Evolutionary conservation across 2,797 vertebrate genomes (phyloP), one percentile per base, ranked within the genome.

Genomic region (Sebastes matsubarae): DNA sequence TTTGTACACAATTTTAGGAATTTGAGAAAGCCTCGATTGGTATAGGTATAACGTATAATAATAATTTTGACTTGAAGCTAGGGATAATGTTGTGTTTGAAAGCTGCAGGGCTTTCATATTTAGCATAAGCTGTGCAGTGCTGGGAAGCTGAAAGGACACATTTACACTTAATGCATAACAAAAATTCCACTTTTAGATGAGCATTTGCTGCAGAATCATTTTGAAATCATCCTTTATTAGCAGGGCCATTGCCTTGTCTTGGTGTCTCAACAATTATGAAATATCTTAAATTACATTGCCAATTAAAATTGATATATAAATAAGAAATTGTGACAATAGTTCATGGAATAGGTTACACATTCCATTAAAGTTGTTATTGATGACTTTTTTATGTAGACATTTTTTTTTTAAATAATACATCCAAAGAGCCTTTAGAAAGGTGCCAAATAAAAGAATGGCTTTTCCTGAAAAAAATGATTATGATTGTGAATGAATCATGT

Each of bases 61-160:
- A 64, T 46, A 54, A 42, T 55, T 73, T 69, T 74, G 65, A 80
- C 72, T 36, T 69, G 38, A 75, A 75, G 38, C 68, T 29, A 2
- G 36, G 75, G 75, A 65, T 80, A 68, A 80, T 75, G 57, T 24
- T 72, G 20, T 66, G 46, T 80, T 55, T 77, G 5, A 58, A 69
- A 73, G 64, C 79, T 75, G 32, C 55, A 59, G 74, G 64, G 72
- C 46, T 29, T 57, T 84, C n/a, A 32, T 57, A 65, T 76, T 83
- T 75, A 65, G 46, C 24, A 59, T 79, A 72, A 69, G 61, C 22
- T 69, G 27, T 77, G 25, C 14, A 74, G 58, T 75, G 22, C 29
- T 54, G 18, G 5, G 5, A 38, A 68, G 36, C 42, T 72, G 0
- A 2, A 78, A 42, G 12, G 24, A 65, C 36, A 77, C 18, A 78